phyloP scores from a whole-genome alignment of 2,888 invertebrate species.

The Corbicula japonica region DNA sequence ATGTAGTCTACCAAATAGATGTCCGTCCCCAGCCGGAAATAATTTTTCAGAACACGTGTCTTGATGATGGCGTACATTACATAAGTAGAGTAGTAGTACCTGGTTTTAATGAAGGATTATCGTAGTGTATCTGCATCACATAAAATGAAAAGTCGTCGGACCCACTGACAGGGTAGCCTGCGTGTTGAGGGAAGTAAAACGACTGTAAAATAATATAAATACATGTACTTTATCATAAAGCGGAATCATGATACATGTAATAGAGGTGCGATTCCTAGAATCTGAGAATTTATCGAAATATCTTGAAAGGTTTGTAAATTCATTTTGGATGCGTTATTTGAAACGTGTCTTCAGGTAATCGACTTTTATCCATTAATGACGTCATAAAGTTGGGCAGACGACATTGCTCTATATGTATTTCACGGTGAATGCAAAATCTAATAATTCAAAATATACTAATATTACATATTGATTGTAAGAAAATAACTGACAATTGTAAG shows the following conservation, averaged over 20 bases:
- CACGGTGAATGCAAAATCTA: background rate
- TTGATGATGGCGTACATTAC: background rate
- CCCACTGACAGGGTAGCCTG: conserved; percentile 40
- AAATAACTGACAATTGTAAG: no score
- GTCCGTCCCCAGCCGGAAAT: background rate
- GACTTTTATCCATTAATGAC: no score
- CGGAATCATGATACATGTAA: no score
- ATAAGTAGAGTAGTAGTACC: conserved; percentile 13
- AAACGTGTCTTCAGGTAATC: no score
- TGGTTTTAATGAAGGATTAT: conserved; percentile 34
- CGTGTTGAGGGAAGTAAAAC: conserved; percentile 42
- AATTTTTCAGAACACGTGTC: background rate
- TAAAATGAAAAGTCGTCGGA: conserved; percentile 31
- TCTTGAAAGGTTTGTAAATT: no score
- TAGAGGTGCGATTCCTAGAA: no score
- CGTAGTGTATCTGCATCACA: conserved; percentile 43
- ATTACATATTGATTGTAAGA: no score
- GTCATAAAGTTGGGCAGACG: background rate
- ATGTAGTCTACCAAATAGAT: background rate
- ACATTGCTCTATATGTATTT: background rate
- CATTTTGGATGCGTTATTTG: no score
- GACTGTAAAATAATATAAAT: conserved; percentile 32
- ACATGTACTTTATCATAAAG: background rate
- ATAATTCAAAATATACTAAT: no score
- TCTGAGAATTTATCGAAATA: no score